Evolutionary conservation across 2,888 invertebrate species (phyloP).

Genomic region (Terebella lapidaria): DNA sequence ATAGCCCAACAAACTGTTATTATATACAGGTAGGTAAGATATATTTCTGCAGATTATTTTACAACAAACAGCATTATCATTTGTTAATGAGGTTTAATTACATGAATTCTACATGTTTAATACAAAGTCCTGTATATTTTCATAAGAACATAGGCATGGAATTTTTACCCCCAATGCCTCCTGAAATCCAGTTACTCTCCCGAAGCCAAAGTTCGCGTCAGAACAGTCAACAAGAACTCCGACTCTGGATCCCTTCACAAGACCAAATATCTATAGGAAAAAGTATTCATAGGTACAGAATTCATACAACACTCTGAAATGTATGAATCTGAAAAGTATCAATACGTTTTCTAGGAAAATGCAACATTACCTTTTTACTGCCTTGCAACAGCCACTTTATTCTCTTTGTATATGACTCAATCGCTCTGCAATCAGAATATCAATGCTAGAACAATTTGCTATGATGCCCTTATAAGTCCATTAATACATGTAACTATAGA

Average conservation of each 20-base stretch:
- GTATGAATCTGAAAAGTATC: background rate
- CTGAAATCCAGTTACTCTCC: slow-evolving; percentile 44
- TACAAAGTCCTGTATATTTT: too few relatives aligned
- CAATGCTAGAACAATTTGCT: background rate
- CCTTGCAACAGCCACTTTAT: slow-evolving; percentile 53
- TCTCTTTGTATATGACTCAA: slow-evolving; percentile 50
- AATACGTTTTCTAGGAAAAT: background rate
- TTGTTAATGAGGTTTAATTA: too few relatives aligned
- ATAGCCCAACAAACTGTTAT: too few relatives aligned
- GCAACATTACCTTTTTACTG: slow-evolving; percentile 45
- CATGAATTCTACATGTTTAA: too few relatives aligned
- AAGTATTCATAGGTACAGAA: background rate
- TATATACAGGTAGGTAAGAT: slow-evolving; percentile 5
- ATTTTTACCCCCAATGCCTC: slow-evolving; percentile 46
- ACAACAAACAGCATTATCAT: too few relatives aligned
- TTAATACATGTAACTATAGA: too few relatives aligned
- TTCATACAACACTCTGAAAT: background rate
- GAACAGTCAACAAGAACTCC: slow-evolving; percentile 49
- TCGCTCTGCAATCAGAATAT: slow-evolving; percentile 32
- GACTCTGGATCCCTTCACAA: slow-evolving; percentile 43
- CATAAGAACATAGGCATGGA: background rate
- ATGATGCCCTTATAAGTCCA: too few relatives aligned
- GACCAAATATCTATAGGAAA: slow-evolving; percentile 47
- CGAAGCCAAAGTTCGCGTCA: slow-evolving; percentile 51
- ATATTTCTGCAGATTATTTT: too few relatives aligned